phyloP scores from a whole-genome alignment of 1,140 invertebrate species.

The Caenorhabditis tropicalis region DNA sequence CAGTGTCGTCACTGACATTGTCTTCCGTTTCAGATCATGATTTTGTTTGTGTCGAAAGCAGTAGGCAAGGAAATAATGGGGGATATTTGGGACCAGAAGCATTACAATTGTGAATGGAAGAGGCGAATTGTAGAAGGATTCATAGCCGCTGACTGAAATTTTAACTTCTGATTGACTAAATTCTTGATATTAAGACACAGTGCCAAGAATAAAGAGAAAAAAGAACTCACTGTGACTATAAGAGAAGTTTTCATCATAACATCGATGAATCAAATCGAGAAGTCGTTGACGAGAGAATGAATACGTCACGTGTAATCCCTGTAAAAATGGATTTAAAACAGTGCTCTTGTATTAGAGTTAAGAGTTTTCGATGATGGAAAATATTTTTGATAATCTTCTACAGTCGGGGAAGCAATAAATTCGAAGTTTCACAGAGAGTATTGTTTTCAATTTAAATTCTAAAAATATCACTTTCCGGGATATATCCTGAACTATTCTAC shows the following conservation, averaged over 20 bases:
- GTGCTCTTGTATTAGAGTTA: no score
- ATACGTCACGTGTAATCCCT: background rate
- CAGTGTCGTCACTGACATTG: background rate
- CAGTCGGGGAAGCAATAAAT: no score
- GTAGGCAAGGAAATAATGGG: slow-evolving; percentile 2
- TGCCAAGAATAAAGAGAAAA: no score
- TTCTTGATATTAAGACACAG: no score
- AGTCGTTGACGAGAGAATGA: background rate
- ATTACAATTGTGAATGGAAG: slow-evolving; percentile 15
- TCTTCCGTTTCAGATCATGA: background rate
- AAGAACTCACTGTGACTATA: background rate
- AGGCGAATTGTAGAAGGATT: slow-evolving; percentile 26
- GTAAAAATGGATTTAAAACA: no score
- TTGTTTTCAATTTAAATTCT: no score
- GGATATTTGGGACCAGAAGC: background rate
- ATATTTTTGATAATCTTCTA: no score
- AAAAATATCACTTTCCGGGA: no score
- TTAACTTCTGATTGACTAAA: no score
- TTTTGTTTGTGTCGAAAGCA: slow-evolving; percentile 26
- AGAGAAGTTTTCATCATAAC: background rate
- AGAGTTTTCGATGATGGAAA: no score
- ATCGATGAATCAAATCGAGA: background rate
- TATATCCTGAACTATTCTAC: no score
- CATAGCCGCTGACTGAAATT: slow-evolving; percentile 29
- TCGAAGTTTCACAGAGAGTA: no score